Percentiles rank a stretch among this genome's conserved stretches.
Evolutionary conservation across 2,113 vertebrate genomes (phyloP).

Genomic region (Hyperoodon ampullatus): DNA sequence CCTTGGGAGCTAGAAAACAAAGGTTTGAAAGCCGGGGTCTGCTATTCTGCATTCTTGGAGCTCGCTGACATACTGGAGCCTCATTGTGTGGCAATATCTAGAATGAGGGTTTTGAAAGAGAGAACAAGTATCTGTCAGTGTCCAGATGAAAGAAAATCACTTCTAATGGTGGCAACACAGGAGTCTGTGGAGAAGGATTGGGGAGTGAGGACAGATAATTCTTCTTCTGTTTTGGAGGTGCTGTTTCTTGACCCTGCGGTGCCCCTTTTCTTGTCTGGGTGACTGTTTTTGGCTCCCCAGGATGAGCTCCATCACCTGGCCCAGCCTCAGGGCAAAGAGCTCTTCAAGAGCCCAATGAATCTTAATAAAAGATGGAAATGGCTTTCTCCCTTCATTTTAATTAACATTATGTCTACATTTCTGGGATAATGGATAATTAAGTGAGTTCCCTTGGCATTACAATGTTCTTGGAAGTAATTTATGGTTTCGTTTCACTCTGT

Average conservation of each 20-base stretch:
- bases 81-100: fast-evolving
- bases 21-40: not conserved
- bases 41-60: not conserved
- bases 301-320: slow-evolving; percentile 81
- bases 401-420: slow-evolving; percentile 89
- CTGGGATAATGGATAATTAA: slow-evolving; percentile 90
- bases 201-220: not conserved
- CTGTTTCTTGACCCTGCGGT: slow-evolving; percentile 40
- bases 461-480: slow-evolving; percentile 90
- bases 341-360: slow-evolving; percentile 83
- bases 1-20: not conserved
- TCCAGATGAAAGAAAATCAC: not conserved
- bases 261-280: not conserved
- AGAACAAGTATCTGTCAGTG: not conserved
- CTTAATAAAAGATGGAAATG: slow-evolving; percentile 90
- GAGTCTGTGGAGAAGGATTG: not conserved
- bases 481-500: slow-evolving; percentile 83
- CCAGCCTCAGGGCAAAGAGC: slow-evolving; percentile 82
- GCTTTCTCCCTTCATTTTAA: slow-evolving; percentile 90
- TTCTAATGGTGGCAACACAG: not conserved
- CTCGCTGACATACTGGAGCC: not conserved
- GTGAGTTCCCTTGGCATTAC: slow-evolving; percentile 90
- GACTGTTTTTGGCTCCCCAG: slow-evolving; percentile 37
- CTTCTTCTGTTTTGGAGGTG: not conserved
- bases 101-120: not conserved